Conservation (phyloP, 1,140 invertebrate species). For the Hesperophylax magnus region DNA sequence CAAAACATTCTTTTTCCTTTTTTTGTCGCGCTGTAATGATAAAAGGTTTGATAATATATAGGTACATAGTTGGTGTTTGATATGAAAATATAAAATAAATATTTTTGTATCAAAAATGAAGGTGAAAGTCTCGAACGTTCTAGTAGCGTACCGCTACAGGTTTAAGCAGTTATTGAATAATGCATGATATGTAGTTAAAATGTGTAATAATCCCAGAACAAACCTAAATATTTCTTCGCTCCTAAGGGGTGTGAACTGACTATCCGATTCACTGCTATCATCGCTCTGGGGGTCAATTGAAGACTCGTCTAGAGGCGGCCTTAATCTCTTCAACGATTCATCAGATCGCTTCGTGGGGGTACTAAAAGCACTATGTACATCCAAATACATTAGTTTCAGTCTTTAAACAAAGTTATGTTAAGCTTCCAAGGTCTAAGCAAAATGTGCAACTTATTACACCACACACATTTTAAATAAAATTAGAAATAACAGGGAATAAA, state of each 20-base stretch:
- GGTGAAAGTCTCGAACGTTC: no score
- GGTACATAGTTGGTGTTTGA: no score
- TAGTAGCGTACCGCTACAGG: no score
- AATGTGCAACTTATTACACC: no score
- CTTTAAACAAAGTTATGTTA: no score
- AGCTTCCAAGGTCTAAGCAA: no score
- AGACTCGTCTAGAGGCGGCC: background rate
- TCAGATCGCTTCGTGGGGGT: background rate
- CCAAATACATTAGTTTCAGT: background rate
- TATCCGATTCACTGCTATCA: background rate
- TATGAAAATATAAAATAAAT: no score
- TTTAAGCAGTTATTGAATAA: no score
- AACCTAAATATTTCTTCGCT: background rate
- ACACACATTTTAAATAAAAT: no score
- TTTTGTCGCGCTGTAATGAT: background rate
- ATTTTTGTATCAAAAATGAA: no score
- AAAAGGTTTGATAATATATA: background rate
- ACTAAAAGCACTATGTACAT: slow-evolving; percentile 3
- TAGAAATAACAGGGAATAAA: background rate
- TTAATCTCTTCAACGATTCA: background rate
- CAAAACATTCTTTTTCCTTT: slow-evolving; percentile 19
- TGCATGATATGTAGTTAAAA: no score
- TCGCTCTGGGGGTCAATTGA: slow-evolving; percentile 1
- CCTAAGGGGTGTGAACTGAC: background rate
- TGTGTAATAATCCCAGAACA: background rate